These are phyloP conservation scores for Agelas oroides DNA, from an alignment of 37 sponge, comb jelly and placozoan genomes.

Conservation along the genomic window DNA sequence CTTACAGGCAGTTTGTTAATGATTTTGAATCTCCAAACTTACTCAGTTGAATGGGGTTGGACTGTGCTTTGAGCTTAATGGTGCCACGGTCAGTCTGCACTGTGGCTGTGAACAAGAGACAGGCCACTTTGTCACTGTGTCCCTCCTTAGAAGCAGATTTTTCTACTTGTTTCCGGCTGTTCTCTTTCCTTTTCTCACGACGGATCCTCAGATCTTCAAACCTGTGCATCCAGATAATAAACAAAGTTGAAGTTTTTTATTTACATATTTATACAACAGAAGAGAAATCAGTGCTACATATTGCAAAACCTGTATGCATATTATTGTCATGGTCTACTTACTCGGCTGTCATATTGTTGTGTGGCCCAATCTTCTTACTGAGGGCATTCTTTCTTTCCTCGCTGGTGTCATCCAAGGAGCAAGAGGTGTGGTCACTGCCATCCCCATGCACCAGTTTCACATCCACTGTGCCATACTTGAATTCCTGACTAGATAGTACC, in stretches of 20 bases:
- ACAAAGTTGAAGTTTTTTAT: no score
- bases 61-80: conserved; percentile 10
- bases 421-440: conserved; percentile 30
- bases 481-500: conserved; percentile 9
- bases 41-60: conserved; percentile 69
- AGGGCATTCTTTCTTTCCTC: conserved; percentile 55
- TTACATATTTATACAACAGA: no score
- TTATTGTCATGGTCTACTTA: conserved; percentile 26
- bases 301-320: no score
- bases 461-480: conserved; percentile 29
- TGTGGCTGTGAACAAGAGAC: conserved; percentile 64
- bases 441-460: conserved; percentile 71
- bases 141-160: conserved; percentile 33
- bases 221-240: no score
- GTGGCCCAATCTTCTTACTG: conserved; percentile 38
- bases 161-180: conserved; percentile 17
- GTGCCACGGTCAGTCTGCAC: conserved; percentile 33
- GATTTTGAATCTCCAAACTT: conserved; percentile 24
- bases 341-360: conserved; percentile 49
- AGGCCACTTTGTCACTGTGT: conserved; percentile 55
- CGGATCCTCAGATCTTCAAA: conserved; percentile 83
- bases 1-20: no score
- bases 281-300: no score
- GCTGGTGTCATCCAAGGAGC: conserved; percentile 43
- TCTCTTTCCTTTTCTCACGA: conserved; percentile 53